Percentiles rank a stretch among this genome's conserved stretches.
phyloP scores from a whole-genome alignment of 2,113 vertebrate species.

The Ctenodactylus gundi region DNA sequence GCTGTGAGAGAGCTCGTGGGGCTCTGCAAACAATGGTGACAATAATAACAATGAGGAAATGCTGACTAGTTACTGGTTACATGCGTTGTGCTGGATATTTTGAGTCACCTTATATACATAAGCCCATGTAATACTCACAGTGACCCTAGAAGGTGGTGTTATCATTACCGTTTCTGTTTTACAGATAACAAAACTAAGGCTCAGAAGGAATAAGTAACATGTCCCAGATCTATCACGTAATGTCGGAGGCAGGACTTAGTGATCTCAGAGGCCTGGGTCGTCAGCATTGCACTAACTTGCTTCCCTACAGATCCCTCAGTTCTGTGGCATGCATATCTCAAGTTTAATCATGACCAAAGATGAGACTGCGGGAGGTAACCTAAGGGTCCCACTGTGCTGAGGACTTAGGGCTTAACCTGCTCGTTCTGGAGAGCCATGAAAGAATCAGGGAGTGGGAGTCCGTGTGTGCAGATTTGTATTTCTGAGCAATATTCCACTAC shows the following conservation, averaged over 20 bases:
- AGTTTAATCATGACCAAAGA: not conserved
- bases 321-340: not conserved
- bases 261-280: not conserved
- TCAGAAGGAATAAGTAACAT: not conserved
- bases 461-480: not conserved
- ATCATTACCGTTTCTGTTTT: not conserved
- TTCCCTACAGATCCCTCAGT: rapidly evolving
- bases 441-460: not conserved
- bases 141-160: not conserved
- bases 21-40: not conserved
- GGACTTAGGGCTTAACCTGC: not conserved
- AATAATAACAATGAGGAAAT: not conserved
- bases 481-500: rapidly evolving
- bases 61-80: not conserved
- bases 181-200: not conserved
- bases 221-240: not conserved
- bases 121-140: not conserved
- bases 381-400: not conserved
- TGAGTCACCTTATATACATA: not conserved
- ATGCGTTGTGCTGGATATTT: rapidly evolving
- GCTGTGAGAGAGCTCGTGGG: not conserved
- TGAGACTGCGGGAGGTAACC: not conserved
- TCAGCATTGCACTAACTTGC: rapidly evolving
- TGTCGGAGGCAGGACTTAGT: not conserved
- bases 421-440: not conserved